These are phyloP conservation scores for Hydroisotoma schaefferi DNA, from an alignment of 2,888 invertebrate genomes.

Conservation along the genomic window DNA sequence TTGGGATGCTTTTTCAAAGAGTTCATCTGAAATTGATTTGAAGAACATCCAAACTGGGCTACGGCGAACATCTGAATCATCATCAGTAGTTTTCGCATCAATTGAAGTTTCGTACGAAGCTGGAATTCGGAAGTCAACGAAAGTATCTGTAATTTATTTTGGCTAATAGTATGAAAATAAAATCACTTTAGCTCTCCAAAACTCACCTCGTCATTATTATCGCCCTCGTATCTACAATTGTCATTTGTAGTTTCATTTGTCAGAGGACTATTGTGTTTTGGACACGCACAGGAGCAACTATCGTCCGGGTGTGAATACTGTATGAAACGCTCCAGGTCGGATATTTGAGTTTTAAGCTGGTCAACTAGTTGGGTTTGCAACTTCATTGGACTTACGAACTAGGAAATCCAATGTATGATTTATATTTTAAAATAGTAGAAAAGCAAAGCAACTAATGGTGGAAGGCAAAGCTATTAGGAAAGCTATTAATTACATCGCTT, in stretches of 20 bases:
- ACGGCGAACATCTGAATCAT: slow-evolving; percentile 89
- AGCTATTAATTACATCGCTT: slow-evolving; percentile 70
- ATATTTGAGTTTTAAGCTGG: slow-evolving; percentile 94
- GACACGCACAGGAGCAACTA: slow-evolving; percentile 10
- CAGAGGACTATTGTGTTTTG: neutral
- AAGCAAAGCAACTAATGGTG: neutral
- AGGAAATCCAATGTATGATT: slow-evolving; percentile 19
- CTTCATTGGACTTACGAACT: slow-evolving; percentile 86
- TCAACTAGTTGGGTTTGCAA: slow-evolving; percentile 94
- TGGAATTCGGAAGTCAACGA: slow-evolving; percentile 31
- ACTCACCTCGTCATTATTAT: slow-evolving; percentile 35
- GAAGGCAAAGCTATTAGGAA: no score
- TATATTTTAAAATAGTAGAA: neutral
- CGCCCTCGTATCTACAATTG: slow-evolving; percentile 37
- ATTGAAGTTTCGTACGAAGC: slow-evolving; percentile 59
- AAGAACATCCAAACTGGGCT: slow-evolving; percentile 86
- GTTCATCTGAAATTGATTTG: slow-evolving; percentile 66
- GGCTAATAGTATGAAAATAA: neutral
- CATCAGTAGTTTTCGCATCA: slow-evolving; percentile 82
- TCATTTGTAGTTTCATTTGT: slow-evolving; percentile 20
- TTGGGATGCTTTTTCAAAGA: slow-evolving; percentile 77
- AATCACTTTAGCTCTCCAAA: neutral
- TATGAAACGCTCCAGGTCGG: slow-evolving; percentile 95
- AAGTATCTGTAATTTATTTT: neutral
- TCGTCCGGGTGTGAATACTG: slow-evolving; percentile 76